A percentile compares a stretch with the other conserved stretches of the same genome.
phyloP scores from a whole-genome alignment of 2,113 vertebrate genomes.

The Isurus oxyrinchus region DNA sequence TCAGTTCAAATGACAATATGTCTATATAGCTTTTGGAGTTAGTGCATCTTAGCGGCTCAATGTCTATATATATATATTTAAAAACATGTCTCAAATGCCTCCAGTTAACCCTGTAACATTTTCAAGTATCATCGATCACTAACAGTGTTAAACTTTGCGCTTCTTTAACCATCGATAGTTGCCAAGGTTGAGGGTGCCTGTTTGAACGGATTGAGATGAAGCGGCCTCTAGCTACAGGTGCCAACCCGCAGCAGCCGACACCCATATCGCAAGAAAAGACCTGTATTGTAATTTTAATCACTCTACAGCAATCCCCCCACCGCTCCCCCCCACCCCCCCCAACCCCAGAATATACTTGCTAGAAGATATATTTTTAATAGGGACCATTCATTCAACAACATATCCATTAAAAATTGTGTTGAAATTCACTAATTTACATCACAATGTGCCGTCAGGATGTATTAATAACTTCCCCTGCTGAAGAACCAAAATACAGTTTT shows the following conservation, averaged over 20 bases:
- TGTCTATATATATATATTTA: neutral
- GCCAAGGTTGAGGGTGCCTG: neutral
- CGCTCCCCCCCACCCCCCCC: neutral
- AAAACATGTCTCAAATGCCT: neutral
- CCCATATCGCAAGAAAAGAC: neutral
- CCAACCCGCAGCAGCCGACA: neutral
- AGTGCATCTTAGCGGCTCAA: neutral
- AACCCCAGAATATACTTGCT: neutral
- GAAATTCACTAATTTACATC: neutral
- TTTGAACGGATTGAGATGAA: neutral
- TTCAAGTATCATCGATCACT: neutral
- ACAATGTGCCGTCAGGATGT: neutral
- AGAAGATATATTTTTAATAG: neutral
- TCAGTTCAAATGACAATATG: neutral
- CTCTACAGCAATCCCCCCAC: too few species aligned
- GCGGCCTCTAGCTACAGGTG: constrained; percentile 31
- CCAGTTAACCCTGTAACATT: neutral
- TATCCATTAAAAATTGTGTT: neutral
- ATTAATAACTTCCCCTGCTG: neutral
- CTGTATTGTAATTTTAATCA: neutral
- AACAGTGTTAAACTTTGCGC: constrained; percentile 10
- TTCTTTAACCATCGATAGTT: neutral
- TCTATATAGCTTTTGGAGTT: neutral
- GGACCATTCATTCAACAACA: neutral
- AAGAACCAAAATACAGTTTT: neutral